phyloP scores from a whole-genome alignment of 2,797 vertebrate species.

The Acanthurus lineatus region DNA sequence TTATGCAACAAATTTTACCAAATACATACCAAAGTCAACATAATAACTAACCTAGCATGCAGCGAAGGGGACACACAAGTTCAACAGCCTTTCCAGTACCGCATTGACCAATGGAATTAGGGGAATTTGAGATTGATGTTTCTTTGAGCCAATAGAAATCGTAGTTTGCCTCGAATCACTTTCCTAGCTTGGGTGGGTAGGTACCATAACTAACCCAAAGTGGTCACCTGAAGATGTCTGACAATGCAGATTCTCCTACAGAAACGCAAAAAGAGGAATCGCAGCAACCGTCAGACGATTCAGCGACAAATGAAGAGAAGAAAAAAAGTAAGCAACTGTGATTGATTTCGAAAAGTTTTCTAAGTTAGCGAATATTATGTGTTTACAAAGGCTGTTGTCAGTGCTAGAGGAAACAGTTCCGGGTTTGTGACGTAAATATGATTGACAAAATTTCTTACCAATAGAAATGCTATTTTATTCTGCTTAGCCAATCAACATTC shows the following conservation, averaged over 20 bases:
- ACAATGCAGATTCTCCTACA: constrained; percentile 84
- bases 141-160: constrained; percentile 56
- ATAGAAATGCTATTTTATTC: constrained; percentile 32
- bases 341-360: not conserved
- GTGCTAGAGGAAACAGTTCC: constrained; percentile 51
- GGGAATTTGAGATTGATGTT: constrained; percentile 22
- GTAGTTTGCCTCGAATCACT: not conserved
- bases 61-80: constrained; percentile 11
- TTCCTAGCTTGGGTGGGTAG: not conserved
- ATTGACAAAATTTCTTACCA: constrained; percentile 59
- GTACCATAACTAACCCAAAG: not conserved
- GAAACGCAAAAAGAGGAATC: constrained; percentile 83
- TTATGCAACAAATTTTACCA: not conserved
- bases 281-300: constrained; percentile 77
- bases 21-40: not conserved
- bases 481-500: constrained; percentile 58
- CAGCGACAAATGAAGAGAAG: constrained; percentile 82
- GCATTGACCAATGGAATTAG: constrained; percentile 59
- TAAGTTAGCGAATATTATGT: not conserved
- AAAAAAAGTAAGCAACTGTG: constrained; percentile 84
- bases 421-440: constrained; percentile 35
- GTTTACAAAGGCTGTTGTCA: constrained; percentile 22
- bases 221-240: constrained; percentile 82
- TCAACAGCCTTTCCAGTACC: not conserved
- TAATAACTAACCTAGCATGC: constrained; percentile 49